Conservation (phyloP, 2,888 invertebrate species). For the Mantis religiosa region DNA sequence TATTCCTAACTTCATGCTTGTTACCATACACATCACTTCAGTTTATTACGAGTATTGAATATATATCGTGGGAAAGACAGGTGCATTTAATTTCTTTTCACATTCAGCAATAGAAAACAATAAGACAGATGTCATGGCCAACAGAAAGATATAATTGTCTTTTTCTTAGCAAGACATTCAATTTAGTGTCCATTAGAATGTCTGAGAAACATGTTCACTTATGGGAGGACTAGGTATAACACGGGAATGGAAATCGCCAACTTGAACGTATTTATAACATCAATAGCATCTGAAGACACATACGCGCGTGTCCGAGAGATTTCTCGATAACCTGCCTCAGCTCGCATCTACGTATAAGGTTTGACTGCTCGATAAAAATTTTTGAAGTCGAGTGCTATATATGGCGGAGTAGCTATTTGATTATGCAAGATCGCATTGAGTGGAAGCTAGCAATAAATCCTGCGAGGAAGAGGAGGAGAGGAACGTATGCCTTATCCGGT, state of each 20-base stretch:
- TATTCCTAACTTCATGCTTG: neutral
- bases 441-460: slow-evolving; percentile 25
- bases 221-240: neutral
- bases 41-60: neutral
- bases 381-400: slow-evolving; percentile 46
- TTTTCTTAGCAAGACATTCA: neutral
- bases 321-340: neutral
- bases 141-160: neutral
- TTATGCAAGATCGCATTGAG: slow-evolving; percentile 29
- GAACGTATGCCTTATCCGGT: slow-evolving; percentile 20
- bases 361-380: slow-evolving; percentile 47
- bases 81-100: too few relatives aligned
- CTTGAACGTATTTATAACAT: slow-evolving; percentile 13
- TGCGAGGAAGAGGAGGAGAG: neutral
- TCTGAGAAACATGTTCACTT: neutral
- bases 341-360: slow-evolving; percentile 34
- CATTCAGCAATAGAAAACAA: neutral
- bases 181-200: slow-evolving; percentile 5
- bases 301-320: neutral
- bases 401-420: slow-evolving; percentile 36
- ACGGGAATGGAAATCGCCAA: neutral
- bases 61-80: neutral
- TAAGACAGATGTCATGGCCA: neutral
- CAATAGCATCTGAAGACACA: neutral
- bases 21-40: neutral